These are phyloP conservation scores for Bostrychus sinensis DNA, from an alignment of 2,113 vertebrate species.

Conservation along the genomic window DNA sequence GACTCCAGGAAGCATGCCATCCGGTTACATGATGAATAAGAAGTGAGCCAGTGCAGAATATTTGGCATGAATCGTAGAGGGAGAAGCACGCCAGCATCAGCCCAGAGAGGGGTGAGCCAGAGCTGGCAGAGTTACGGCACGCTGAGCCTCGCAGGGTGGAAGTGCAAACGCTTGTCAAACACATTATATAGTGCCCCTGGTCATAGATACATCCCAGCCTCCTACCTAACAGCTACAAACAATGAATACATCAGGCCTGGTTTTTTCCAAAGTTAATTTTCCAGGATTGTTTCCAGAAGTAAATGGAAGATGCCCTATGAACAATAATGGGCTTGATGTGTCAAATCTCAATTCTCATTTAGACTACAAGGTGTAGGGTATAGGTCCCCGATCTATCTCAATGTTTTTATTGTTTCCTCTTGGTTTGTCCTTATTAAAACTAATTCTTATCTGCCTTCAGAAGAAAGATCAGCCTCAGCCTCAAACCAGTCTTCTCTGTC, in stretches of 20 bases:
- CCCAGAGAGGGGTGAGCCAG: conserved; percentile 44
- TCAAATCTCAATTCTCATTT: too few relatives aligned
- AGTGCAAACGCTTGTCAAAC: conserved; percentile 63
- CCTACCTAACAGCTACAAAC: conserved; percentile 55
- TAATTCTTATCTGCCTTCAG: too few relatives aligned
- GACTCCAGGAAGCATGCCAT: conserved; percentile 18
- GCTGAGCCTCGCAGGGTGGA: conserved; percentile 44
- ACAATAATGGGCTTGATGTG: too few relatives aligned
- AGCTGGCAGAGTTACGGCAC: conserved; percentile 54
- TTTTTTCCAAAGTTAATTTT: neutral
- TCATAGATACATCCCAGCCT: conserved; percentile 53
- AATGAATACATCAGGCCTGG: conserved; percentile 38
- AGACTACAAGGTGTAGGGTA: too few relatives aligned
- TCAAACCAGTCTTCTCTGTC: too few relatives aligned
- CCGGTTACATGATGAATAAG: conserved; percentile 35
- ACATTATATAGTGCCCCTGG: conserved; percentile 71
- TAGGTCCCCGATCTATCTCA: too few relatives aligned
- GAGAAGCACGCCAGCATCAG: conserved; percentile 71
- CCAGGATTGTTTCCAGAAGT: neutral
- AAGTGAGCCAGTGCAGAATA: conserved; percentile 25
- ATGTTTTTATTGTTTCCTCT: too few relatives aligned
- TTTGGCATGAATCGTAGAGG: conserved; percentile 60
- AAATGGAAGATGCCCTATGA: too few relatives aligned
- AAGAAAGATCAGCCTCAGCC: too few relatives aligned
- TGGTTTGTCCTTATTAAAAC: too few relatives aligned